Evolutionary conservation across 2,797 vertebrate genomes (phyloP).

Genomic region (Lateolabrax maculatus): DNA sequence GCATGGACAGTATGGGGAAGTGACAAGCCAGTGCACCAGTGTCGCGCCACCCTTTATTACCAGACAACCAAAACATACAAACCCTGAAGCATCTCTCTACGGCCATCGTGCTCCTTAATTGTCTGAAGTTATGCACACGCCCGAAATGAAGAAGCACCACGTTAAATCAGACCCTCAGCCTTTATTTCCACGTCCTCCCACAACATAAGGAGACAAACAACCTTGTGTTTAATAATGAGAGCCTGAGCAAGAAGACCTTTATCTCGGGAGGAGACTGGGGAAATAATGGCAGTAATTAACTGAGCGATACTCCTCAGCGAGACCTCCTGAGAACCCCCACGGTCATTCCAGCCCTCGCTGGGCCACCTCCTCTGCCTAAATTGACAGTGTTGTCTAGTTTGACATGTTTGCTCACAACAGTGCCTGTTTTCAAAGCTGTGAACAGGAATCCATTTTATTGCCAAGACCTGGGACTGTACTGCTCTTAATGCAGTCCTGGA

Average conservation of each 20-base stretch:
- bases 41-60: background rate
- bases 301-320: conserved; percentile 54
- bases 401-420: conserved; percentile 30
- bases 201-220: conserved; percentile 60
- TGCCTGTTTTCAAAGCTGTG: conserved; percentile 10
- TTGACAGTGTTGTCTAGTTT: conserved; percentile 44
- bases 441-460: background rate
- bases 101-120: background rate
- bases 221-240: conserved; percentile 62
- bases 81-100: background rate
- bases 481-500: background rate
- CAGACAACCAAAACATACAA: conserved; percentile 19
- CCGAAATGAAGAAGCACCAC: conserved; percentile 22
- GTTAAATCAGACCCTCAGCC: conserved; percentile 38
- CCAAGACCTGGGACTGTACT: background rate
- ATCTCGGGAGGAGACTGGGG: conserved; percentile 55
- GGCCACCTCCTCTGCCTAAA: conserved; percentile 42
- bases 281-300: conserved; percentile 76
- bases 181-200: conserved; percentile 60
- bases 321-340: conserved; percentile 48
- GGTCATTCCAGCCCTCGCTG: conserved; percentile 22
- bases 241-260: conserved; percentile 42
- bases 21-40: background rate
- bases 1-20: background rate
- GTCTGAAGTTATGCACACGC: conserved; percentile 32